Percentiles rank a stretch among this genome's conserved stretches.
These are phyloP conservation scores for Pollenia angustigena DNA, from an alignment of 2,888 invertebrate genomes.

Conservation along the genomic window DNA sequence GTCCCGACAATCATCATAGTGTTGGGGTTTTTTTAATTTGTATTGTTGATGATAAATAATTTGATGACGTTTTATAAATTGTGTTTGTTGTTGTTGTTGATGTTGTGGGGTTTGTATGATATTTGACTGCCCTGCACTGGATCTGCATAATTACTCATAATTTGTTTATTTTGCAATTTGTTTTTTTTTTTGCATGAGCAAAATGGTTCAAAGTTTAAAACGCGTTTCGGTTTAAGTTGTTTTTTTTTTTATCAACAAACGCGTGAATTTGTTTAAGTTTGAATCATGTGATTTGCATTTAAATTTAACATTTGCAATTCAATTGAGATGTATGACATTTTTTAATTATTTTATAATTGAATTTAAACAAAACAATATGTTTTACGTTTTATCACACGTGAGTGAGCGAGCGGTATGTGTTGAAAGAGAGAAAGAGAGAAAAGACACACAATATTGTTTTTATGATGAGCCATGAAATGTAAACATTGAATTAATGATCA, in stretches of 20 bases:
- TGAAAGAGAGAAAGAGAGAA: constrained; percentile 60
- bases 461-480: constrained; percentile 70
- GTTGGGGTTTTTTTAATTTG: constrained; percentile 82
- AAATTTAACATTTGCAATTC: constrained; percentile 27
- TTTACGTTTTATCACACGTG: constrained; percentile 44
- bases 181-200: constrained; percentile 30
- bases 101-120: constrained; percentile 58
- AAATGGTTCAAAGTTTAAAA: constrained; percentile 33
- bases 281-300: constrained; percentile 47
- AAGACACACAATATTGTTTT: constrained; percentile 67
- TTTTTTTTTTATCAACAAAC: constrained; percentile 43
- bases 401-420: constrained; percentile 39
- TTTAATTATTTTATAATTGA: constrained; percentile 10
- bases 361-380: constrained; percentile 26
- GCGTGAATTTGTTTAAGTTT: constrained; percentile 23
- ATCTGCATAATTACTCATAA: constrained; percentile 79
- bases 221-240: constrained; percentile 52
- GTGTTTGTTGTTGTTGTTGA: constrained; percentile 66
- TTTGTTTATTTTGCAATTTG: not conserved
- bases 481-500: constrained; percentile 63
- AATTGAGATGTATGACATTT: constrained; percentile 35
- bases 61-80: constrained; percentile 77
- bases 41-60: constrained; percentile 83
- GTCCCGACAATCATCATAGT: constrained; percentile 84
- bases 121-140: constrained; percentile 84